Evolutionary conservation across 2,888 invertebrate genomes (phyloP), one percentile per base, ranked within the genome.

Genomic region (Neoaliturus tenellus): DNA sequence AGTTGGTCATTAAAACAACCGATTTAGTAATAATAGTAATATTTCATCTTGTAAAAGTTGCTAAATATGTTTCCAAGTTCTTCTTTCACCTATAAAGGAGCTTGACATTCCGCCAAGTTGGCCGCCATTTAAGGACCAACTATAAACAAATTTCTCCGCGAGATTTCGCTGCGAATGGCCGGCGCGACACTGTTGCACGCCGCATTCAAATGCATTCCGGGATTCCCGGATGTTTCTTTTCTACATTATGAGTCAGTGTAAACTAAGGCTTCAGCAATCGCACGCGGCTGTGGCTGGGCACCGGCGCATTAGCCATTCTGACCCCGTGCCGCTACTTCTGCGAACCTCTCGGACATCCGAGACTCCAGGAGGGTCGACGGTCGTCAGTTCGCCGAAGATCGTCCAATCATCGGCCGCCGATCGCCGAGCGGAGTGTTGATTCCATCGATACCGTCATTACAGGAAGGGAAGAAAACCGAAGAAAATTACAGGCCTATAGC

Each of bases 401-500:
- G 12, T 20, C 5, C 20, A 23, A 55, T 55, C 55, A 55, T 5
- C 23, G 25, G 25, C 31, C 62, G 62, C 14, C 14, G 28, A 1
- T 23, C 51, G n/a, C n/a, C n/a, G n/a, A n/a, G n/a, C n/a, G n/a
- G 51, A 51, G 51, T 51, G 51, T 23, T 51, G 20, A 23, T 51
- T 51, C 23, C 20, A 51, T 55, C 48, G 48, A 55, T 12, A 20
- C 23, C 12, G 10, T 62, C 28, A 62, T 62, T 62, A 62, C 62
- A 28, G 31, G 62, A 31, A 28, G 62, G 28, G 28, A 62, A 62
- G 62, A 62, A 62, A 62, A 31, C 62, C 0, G 62, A 4, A 62
- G 62, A 23, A 41, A 75, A 75, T 75, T 75, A 75, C 44, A 75
- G 73, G 25, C 44, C 44, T 17, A 25, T 75, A 14, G 41, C 44